phyloP scores from a whole-genome alignment of 2,888 invertebrate species.

The Phania funesta region DNA sequence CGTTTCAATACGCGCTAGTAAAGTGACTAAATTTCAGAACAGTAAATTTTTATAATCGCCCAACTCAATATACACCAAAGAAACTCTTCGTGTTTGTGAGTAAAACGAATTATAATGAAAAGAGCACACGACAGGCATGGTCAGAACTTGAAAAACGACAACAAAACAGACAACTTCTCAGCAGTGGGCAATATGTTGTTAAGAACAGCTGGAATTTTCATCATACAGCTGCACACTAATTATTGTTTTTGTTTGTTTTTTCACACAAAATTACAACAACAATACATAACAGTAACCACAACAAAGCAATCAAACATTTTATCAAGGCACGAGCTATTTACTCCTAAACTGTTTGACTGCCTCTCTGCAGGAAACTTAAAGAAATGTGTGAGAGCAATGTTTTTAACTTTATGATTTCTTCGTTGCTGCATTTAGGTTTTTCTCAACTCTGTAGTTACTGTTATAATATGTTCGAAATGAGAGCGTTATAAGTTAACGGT shows the following conservation, averaged over 20 bases:
- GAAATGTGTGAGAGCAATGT: conserved; percentile 5
- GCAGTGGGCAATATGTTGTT: not conserved
- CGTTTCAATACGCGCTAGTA: conserved; percentile 73
- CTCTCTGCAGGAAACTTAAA: not conserved
- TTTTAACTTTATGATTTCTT: conserved; percentile 11
- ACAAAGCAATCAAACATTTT: conserved; percentile 57
- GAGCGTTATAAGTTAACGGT: conserved; percentile 36
- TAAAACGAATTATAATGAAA: conserved; percentile 49
- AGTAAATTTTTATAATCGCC: conserved; percentile 58
- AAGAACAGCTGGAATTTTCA: conserved; percentile 56
- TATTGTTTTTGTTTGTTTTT: not conserved
- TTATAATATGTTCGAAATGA: not conserved
- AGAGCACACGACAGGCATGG: conserved; percentile 60
- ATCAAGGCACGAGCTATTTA: conserved; percentile 59
- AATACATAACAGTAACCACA: conserved; percentile 38
- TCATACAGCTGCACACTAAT: conserved; percentile 4
- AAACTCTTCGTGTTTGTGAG: conserved; percentile 29
- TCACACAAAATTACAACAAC: conserved; percentile 27
- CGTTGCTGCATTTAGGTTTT: conserved; percentile 4
- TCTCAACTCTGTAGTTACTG: conserved; percentile 8
- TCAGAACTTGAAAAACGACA: conserved; percentile 28
- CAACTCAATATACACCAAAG: conserved; percentile 28
- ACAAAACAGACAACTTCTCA: not conserved
- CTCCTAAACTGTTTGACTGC: not conserved
- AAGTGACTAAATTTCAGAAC: conserved; percentile 72